phyloP scores from a whole-genome alignment of 2,113 vertebrate genomes.

The Glareola pratincola region DNA sequence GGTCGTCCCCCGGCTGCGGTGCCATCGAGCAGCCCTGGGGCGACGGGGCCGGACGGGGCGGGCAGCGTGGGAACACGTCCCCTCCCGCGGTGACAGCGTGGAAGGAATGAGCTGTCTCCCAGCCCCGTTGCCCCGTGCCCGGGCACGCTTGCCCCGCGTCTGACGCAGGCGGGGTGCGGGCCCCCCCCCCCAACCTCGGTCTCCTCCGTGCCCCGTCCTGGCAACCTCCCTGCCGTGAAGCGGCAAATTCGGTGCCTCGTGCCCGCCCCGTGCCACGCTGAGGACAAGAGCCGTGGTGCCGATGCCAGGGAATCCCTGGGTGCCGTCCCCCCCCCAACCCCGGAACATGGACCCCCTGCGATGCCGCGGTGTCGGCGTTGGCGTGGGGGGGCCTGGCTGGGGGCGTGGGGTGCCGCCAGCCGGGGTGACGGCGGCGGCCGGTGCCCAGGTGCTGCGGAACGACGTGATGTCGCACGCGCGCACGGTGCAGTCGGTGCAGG shows the following conservation, averaged over 20 bases:
- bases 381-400: accelerated
- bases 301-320: not conserved
- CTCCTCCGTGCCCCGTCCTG: accelerated
- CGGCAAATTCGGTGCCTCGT: accelerated
- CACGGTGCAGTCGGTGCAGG: conserved; percentile 81
- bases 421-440: accelerated
- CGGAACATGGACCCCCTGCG: no score
- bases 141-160: not conserved
- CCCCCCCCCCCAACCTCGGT: accelerated
- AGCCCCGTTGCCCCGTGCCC: not conserved
- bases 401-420: accelerated
- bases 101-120: not conserved
- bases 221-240: accelerated
- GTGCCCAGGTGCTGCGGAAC: conserved; percentile 79
- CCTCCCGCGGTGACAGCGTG: not conserved
- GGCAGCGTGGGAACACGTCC: not conserved
- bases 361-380: accelerated
- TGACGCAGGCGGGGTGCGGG: not conserved
- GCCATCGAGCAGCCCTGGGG: accelerated
- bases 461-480: conserved; percentile 84
- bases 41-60: accelerated
- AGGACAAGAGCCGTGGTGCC: no score
- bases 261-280: accelerated
- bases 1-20: not conserved
- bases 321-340: not conserved